Evolutionary conservation across 2,113 vertebrate species (phyloP).

Genomic region (Falco punctatus): DNA sequence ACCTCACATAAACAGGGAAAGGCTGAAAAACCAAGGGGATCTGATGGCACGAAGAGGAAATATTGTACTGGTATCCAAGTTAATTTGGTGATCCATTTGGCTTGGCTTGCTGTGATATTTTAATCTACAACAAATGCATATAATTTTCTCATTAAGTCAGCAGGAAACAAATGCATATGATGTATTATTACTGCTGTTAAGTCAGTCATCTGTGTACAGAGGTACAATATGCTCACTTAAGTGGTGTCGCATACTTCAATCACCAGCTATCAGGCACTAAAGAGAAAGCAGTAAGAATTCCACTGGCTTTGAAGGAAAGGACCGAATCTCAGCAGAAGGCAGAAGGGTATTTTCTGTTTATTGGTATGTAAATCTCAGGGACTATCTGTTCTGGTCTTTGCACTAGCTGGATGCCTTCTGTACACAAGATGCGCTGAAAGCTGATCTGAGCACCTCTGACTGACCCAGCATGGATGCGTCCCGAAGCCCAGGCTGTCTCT

Average conservation of each 20-base stretch:
- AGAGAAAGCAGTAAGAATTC: neutral
- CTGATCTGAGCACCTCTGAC: rapidly evolving
- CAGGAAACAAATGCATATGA: neutral
- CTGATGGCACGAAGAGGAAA: neutral
- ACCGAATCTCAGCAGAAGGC: neutral
- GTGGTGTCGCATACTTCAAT: neutral
- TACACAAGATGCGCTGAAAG: neutral
- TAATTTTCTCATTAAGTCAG: neutral
- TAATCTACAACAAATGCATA: neutral
- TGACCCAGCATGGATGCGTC: neutral
- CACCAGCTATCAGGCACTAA: neutral
- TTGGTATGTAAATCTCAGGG: neutral
- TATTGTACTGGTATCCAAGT: neutral
- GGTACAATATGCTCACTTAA: neutral
- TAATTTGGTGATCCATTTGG: neutral
- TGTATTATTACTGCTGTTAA: neutral
- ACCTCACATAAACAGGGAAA: neutral
- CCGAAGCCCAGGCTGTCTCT: neutral
- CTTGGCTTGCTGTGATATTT: neutral
- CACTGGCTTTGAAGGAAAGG: neutral
- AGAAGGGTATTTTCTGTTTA: neutral
- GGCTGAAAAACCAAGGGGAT: neutral
- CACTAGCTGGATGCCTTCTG: neutral
- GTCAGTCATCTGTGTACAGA: neutral
- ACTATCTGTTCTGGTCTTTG: neutral